Evolutionary conservation across 1,140 invertebrate genomes (phyloP), one percentile per base, ranked within the genome.

Genomic region (Drosophila saltans): DNA sequence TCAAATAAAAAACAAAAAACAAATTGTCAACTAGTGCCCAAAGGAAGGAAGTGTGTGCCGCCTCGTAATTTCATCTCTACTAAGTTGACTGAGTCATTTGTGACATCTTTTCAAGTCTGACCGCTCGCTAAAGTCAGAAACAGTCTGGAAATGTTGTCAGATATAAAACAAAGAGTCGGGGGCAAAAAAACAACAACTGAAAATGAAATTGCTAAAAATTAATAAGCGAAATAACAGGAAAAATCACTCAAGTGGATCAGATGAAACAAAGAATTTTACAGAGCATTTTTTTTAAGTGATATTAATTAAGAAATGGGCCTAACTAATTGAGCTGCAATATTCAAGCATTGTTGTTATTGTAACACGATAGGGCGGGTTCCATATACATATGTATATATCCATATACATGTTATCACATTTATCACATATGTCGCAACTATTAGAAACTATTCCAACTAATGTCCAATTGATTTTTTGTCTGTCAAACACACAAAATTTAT

Each of bases 171-270:
- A 24, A 2, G 28, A 30, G 16, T 16, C 16, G 16, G 16, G 16
- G 4, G 28, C 2, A 30, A 30, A 30, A 30, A 30, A 30, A 30
- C 2, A 30, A 30, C 28, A 30, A 48, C 43, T 45, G 43, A 16
- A 48, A 24, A 48, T 48, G 45, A 48, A 48, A 48, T 48, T 52
- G 45, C 45, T 52, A 52, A 52, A 52, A 52, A 52, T 52, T 52
- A 52, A 52, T 52, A 52, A 52, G 45, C 21, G 21, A 52, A 52
- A 52, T 26, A 52, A 52, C 45, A 52, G 45, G 45, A 52, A 52
- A 52, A 52, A 52, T 52, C 45, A 52, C 45, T 52, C 45, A 52
- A 52, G 45, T 26, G 21, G 45, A 52, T 52, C 45, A 52, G 3
- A 52, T 52, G 45, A 52, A 52, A 52, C 45, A 52, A 52, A 52